These are phyloP conservation scores for Lepidotrigona ventralis DNA, from an alignment of 1,140 invertebrate genomes.

Conservation along the genomic window DNA sequence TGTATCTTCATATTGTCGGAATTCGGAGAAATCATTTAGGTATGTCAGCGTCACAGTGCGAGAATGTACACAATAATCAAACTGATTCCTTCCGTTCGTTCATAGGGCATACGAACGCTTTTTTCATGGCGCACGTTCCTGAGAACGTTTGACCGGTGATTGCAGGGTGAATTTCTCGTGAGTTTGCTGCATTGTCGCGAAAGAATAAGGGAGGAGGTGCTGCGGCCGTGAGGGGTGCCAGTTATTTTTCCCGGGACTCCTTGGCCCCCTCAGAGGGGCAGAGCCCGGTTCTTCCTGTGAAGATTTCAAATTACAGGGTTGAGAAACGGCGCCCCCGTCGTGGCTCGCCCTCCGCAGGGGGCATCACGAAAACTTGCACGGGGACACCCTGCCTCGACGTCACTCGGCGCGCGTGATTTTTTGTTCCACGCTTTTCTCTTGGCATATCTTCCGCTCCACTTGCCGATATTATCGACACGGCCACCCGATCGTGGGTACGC, in stretches of 20 bases:
- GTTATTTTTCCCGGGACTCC: slow-evolving; percentile 43
- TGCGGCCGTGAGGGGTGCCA: slow-evolving; percentile 71
- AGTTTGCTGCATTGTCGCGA: slow-evolving; percentile 78
- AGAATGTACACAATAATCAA: neutral
- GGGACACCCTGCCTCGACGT: slow-evolving; percentile 66
- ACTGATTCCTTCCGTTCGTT: neutral
- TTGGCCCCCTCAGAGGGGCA: slow-evolving; percentile 8
- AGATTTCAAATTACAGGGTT: slow-evolving; percentile 78
- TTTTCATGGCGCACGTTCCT: slow-evolving; percentile 61
- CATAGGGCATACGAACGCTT: slow-evolving; percentile 15
- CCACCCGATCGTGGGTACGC: slow-evolving; percentile 75
- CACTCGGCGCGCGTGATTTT: slow-evolving; percentile 31
- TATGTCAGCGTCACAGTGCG: too few relatives aligned
- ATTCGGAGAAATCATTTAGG: too few relatives aligned
- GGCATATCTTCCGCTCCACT: slow-evolving; percentile 65
- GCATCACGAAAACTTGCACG: slow-evolving; percentile 62
- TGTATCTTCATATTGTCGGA: too few relatives aligned
- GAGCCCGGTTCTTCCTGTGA: slow-evolving; percentile 69
- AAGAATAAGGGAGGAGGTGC: slow-evolving; percentile 76
- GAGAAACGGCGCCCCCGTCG: slow-evolving; percentile 58
- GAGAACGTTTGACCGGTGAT: slow-evolving; percentile 79
- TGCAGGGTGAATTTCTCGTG: slow-evolving; percentile 79
- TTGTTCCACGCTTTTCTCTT: slow-evolving; percentile 55
- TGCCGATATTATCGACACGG: slow-evolving; percentile 72
- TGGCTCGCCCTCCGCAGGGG: slow-evolving; percentile 58